phyloP scores from a whole-genome alignment of 2,113 vertebrate species.

The Rhadina sibilatrix region DNA sequence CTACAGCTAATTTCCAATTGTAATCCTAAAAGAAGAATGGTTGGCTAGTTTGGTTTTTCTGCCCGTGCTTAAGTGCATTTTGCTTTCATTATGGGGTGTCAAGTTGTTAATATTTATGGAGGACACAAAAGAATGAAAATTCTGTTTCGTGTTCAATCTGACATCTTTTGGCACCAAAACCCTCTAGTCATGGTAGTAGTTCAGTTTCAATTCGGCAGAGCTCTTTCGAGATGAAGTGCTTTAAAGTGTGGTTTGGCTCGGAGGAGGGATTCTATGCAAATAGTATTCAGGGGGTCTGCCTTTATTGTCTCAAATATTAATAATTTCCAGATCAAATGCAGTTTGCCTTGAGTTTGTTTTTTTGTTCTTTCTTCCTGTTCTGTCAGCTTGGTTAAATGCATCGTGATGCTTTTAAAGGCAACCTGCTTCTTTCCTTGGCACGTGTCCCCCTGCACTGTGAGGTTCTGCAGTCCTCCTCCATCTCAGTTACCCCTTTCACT shows the following conservation, averaged over 20 bases:
- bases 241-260: constrained; percentile 60
- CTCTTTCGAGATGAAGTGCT: constrained; percentile 45
- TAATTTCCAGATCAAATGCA: constrained; percentile 62
- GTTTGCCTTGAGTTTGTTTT: not conserved
- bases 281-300: constrained; percentile 12
- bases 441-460: not conserved
- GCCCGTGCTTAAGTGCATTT: constrained; percentile 57
- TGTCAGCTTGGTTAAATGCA: not conserved
- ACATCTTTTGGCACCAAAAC: constrained; percentile 55
- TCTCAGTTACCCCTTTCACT: not conserved
- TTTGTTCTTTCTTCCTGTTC: not conserved
- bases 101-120: constrained; percentile 67
- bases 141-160: constrained; percentile 62
- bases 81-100: constrained; percentile 62
- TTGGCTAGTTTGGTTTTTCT: constrained; percentile 55
- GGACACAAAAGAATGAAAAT: constrained; percentile 59
- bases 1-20: constrained; percentile 32
- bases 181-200: constrained; percentile 39
- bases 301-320: constrained; percentile 66
- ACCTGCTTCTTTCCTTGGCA: not conserved
- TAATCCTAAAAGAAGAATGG: constrained; percentile 56
- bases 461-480: not conserved
- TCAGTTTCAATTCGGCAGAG: constrained; percentile 36
- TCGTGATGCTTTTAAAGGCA: not conserved
- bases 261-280: constrained; percentile 36